Conservation (phyloP, 1,140 invertebrate species). For the Neotoxoptera formosana region DNA sequence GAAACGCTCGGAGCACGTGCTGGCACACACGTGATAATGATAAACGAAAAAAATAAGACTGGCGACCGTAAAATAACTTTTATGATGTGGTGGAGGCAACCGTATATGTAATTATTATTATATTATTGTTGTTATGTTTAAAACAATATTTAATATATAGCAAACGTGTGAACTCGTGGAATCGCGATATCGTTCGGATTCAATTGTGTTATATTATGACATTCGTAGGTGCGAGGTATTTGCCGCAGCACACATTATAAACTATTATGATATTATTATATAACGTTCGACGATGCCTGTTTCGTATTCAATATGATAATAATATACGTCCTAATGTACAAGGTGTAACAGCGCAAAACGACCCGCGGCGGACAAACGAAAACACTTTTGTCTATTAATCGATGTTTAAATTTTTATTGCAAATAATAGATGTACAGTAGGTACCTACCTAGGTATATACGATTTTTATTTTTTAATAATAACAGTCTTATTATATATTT, state of each 20-base stretch:
- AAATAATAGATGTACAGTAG: too few relatives aligned
- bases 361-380: too few relatives aligned
- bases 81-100: not conserved
- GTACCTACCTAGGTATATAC: too few relatives aligned
- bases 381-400: too few relatives aligned
- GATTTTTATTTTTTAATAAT: too few relatives aligned
- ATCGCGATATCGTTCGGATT: not conserved
- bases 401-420: too few relatives aligned
- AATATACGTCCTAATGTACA: too few relatives aligned
- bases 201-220: not conserved
- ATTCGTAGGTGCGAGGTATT: not conserved
- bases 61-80: not conserved
- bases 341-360: too few relatives aligned
- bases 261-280: not conserved
- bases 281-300: not conserved
- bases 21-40: slow-evolving; percentile 8
- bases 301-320: too few relatives aligned
- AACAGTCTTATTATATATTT: too few relatives aligned
- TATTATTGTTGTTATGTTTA: slow-evolving; percentile 7
- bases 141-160: not conserved
- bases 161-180: not conserved
- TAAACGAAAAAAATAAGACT: slow-evolving; percentile 14
- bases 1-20: not conserved
- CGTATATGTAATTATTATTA: too few relatives aligned
- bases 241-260: not conserved